These are phyloP conservation scores for Paramormyrops hopkinsi DNA, from an alignment of 2,797 vertebrate species.

Conservation along the genomic window DNA sequence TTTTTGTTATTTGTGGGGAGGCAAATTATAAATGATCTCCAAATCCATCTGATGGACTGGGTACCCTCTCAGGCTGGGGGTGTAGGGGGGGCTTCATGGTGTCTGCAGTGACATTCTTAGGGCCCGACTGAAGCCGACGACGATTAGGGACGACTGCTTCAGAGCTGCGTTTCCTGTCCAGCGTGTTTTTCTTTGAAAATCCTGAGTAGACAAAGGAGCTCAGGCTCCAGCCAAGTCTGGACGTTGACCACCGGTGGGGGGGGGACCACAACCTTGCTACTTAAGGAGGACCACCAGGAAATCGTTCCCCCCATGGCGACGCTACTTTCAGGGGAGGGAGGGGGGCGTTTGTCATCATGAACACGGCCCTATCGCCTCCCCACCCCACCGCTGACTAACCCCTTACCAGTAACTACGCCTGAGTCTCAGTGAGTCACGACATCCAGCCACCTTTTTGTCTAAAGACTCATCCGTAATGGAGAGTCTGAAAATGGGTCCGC, in stretches of 20 bases:
- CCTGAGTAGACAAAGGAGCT: constrained; percentile 7
- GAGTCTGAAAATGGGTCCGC: neutral
- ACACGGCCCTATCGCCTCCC: neutral
- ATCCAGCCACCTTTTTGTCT: neutral
- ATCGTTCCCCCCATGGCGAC: constrained; percentile 32
- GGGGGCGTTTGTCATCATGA: neutral
- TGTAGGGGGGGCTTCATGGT: constrained; percentile 37
- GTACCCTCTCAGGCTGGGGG: constrained; percentile 46
- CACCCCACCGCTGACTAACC: constrained; percentile 38
- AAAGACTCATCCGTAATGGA: neutral
- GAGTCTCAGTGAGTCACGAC: neutral
- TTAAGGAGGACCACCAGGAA: constrained; percentile 37
- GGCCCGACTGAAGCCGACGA: constrained; percentile 42
- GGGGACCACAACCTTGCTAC: constrained; percentile 23
- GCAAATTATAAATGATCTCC: neutral
- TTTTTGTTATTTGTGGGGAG: neutral
- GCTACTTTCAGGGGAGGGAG: neutral
- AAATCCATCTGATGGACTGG: neutral
- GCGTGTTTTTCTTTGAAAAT: constrained; percentile 49
- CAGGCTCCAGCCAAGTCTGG: constrained; percentile 13
- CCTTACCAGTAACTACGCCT: constrained; percentile 16
- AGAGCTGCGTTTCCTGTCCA: constrained; percentile 54
- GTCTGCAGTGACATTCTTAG: constrained; percentile 55
- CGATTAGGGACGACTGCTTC: constrained; percentile 55
- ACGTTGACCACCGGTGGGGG: constrained; percentile 22